Conservation (phyloP, 2,113 vertebrate genomes). For the Sterrhoptilus dennistouni region DNA sequence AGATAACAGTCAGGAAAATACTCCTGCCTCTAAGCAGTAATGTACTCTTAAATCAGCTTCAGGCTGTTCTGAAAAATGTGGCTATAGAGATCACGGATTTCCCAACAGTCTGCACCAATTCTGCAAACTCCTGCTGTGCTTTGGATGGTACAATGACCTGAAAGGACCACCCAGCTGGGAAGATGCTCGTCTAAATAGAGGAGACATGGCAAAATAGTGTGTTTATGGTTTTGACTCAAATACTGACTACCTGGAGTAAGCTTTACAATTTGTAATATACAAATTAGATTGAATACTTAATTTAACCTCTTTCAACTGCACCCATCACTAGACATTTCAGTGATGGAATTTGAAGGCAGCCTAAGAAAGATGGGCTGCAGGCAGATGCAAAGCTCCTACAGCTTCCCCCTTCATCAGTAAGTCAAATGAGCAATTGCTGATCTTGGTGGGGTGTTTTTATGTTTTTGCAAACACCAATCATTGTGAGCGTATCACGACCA, state of each 20-base stretch:
- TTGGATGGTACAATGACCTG: not conserved
- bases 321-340: not conserved
- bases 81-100: rapidly evolving
- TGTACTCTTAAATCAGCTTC: not conserved
- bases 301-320: not conserved
- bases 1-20: not conserved
- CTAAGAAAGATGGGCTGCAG: not conserved
- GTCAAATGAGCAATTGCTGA: not conserved
- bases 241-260: not conserved
- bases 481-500: not conserved
- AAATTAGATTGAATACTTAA: not conserved
- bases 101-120: not conserved
- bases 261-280: not conserved
- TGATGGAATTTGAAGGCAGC: not conserved
- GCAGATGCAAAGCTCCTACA: not conserved
- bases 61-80: rapidly evolving
- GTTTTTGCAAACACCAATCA: not conserved
- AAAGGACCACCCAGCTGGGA: not conserved
- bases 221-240: not conserved
- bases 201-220: rapidly evolving
- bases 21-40: not conserved
- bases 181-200: not conserved
- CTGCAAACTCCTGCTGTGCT: not conserved
- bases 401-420: not conserved
- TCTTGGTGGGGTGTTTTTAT: not conserved